These are phyloP conservation scores for Fukomys damarensis DNA, from an alignment of 2,113 vertebrate genomes.

Conservation along the genomic window DNA sequence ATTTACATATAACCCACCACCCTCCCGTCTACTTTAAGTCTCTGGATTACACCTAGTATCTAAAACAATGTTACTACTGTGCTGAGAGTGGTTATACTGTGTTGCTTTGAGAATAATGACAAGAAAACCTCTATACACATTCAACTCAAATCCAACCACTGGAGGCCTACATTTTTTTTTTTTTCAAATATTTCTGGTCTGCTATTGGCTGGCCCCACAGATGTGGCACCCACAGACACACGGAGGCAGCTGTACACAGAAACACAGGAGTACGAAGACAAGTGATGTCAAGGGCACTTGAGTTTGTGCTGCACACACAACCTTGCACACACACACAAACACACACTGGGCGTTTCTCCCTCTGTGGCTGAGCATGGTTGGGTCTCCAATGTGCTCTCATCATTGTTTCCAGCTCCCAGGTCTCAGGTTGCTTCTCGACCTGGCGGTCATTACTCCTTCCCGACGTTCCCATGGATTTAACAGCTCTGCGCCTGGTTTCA, in stretches of 20 bases:
- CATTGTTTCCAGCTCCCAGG: conserved; percentile 52
- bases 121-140: not conserved
- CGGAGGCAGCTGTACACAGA: too few species aligned
- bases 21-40: not conserved
- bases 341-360: fast-evolving
- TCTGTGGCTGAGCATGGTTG: conserved; percentile 73
- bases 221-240: not conserved
- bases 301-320: not conserved
- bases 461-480: conserved; percentile 81
- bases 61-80: not conserved
- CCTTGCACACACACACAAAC: fast-evolving
- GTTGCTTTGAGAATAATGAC: not conserved
- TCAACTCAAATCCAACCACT: not conserved
- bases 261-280: fast-evolving
- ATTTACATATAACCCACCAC: too few species aligned
- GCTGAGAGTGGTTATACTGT: not conserved
- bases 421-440: conserved; percentile 78
- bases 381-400: conserved; percentile 76
- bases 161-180: not conserved
- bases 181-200: not conserved
- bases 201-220: not conserved
- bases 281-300: fast-evolving
- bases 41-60: too few species aligned
- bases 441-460: conserved; percentile 71
- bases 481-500: conserved; percentile 76